Evolutionary conservation across 2,888 invertebrate genomes (phyloP).

Genomic region (Agrotis clavis): DNA sequence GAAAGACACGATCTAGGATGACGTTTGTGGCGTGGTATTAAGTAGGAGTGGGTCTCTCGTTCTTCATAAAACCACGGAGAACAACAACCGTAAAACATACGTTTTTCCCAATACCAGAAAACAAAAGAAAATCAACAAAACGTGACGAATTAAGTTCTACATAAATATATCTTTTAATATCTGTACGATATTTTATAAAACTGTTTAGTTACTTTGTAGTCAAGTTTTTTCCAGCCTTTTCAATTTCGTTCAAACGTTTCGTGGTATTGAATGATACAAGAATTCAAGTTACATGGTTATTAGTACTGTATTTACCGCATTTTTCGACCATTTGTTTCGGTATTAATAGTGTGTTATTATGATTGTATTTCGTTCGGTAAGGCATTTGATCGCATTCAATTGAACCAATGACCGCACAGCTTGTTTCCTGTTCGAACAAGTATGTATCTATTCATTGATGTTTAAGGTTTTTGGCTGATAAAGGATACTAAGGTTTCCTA

Average conservation of each 20-base stretch:
- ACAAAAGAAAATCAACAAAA: conserved; percentile 19
- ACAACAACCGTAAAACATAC: too few relatives aligned
- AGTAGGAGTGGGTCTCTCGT: too few relatives aligned
- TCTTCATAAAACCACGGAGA: too few relatives aligned
- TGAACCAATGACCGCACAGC: conserved; percentile 26
- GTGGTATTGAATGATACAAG: conserved; percentile 21
- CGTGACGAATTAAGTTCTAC: conserved; percentile 3
- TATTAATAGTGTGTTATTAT: conserved; percentile 35
- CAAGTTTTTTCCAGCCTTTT: conserved; percentile 23
- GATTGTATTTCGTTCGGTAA: conserved; percentile 21
- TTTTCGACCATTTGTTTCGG: conserved; percentile 41
- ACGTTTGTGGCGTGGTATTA: too few relatives aligned
- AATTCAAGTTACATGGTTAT: conserved; percentile 24
- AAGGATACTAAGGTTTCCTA: not conserved
- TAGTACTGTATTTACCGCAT: conserved; percentile 35
- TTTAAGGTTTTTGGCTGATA: not conserved
- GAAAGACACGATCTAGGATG: too few relatives aligned
- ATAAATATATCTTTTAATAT: not conserved
- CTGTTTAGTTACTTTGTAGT: conserved; percentile 4
- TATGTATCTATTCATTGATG: conserved; percentile 5
- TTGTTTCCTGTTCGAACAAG: conserved; percentile 23
- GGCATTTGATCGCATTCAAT: conserved; percentile 26
- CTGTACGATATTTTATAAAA: not conserved
- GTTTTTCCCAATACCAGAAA: conserved; percentile 10
- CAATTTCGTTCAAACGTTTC: conserved; percentile 29